A percentile compares a stretch with the other conserved stretches of the same genome.
Evolutionary conservation across 2,797 vertebrate species (phyloP).

Genomic region (Podarcis siculus): DNA sequence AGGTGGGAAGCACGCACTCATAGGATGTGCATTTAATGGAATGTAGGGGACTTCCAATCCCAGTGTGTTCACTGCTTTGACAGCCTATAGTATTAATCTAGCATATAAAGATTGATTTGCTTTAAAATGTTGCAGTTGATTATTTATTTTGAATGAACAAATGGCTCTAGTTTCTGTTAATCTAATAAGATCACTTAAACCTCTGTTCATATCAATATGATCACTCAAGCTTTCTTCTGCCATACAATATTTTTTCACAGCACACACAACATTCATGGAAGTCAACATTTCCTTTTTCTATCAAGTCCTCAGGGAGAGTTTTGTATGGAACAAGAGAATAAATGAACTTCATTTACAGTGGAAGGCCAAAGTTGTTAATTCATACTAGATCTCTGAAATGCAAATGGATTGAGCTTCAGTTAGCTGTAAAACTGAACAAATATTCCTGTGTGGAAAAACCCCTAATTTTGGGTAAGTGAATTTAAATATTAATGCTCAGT

Average conservation of each 20-base stretch:
- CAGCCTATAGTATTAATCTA: too few relatives aligned
- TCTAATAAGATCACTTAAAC: neutral
- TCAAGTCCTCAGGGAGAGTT: neutral
- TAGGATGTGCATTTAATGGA: too few relatives aligned
- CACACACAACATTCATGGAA: conserved; percentile 5
- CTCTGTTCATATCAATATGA: neutral
- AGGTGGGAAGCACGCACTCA: too few relatives aligned
- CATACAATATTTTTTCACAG: conserved; percentile 30
- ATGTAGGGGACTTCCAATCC: too few relatives aligned
- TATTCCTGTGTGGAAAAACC: conserved; percentile 49
- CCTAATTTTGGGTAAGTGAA: conserved; percentile 50
- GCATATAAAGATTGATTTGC: too few relatives aligned
- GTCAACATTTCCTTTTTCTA: conserved; percentile 3
- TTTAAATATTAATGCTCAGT: conserved; percentile 71
- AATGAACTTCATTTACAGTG: conserved; percentile 43
- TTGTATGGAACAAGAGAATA: conserved; percentile 33
- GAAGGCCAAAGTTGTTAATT: conserved; percentile 51
- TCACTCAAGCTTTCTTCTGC: neutral
- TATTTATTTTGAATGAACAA: neutral
- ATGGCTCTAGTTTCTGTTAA: conserved; percentile 3
- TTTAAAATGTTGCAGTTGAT: neutral
- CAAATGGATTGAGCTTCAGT: conserved; percentile 47
- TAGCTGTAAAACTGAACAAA: conserved; percentile 68
- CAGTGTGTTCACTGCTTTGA: too few relatives aligned
- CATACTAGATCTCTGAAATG: conserved; percentile 44